phyloP scores from a whole-genome alignment of 2,888 invertebrate genomes.

The Lochmaea capreae region DNA sequence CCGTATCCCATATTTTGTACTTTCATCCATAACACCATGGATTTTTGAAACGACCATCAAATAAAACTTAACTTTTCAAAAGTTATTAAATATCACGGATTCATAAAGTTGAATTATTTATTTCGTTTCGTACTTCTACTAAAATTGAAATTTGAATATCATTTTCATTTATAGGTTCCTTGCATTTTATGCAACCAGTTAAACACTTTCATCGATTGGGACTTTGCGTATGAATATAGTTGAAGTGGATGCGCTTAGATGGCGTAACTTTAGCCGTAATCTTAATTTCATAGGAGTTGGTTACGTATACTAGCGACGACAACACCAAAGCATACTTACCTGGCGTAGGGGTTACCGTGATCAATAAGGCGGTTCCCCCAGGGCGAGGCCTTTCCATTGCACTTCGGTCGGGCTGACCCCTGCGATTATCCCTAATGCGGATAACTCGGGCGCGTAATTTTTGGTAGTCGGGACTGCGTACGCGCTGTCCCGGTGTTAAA shows the following conservation, averaged over 20 bases:
- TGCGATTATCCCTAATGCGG: slow-evolving; percentile 81
- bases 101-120: background rate
- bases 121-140: no score
- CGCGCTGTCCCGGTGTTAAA: slow-evolving; percentile 69
- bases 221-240: background rate
- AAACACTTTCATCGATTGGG: background rate
- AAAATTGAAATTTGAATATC: no score
- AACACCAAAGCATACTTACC: slow-evolving; percentile 46
- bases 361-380: slow-evolving; percentile 78
- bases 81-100: slow-evolving; percentile 54
- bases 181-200: slow-evolving; percentile 1
- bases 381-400: slow-evolving; percentile 79
- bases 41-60: no score
- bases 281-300: background rate
- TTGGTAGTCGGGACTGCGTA: slow-evolving; percentile 76
- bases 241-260: background rate
- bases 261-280: background rate
- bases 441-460: slow-evolving; percentile 78
- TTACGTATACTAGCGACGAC: background rate
- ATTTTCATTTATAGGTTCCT: background rate
- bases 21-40: slow-evolving; percentile 1
- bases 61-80: no score
- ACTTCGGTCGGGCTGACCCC: slow-evolving; percentile 79
- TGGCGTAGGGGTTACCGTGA: slow-evolving; percentile 68
- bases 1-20: background rate